Percentiles rank a stretch among this genome's conserved stretches.
Evolutionary conservation across 2,113 vertebrate genomes (phyloP).

Genomic region (Apodemus speciosus): DNA sequence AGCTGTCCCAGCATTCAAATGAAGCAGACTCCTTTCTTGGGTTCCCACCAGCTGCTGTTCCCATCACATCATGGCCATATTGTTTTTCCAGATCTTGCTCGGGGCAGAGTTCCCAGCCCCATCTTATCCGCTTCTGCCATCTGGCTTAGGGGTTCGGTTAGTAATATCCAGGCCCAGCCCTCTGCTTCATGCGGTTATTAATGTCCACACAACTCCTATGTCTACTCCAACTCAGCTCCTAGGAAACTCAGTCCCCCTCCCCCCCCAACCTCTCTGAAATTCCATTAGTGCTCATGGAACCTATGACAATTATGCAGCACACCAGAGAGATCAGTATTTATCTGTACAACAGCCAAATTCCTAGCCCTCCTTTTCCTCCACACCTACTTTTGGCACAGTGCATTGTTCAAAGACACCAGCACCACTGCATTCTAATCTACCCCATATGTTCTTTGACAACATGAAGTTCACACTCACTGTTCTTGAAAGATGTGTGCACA

Average conservation of each 20-base stretch:
- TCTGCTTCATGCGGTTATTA: background rate
- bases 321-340: background rate
- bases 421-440: background rate
- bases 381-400: background rate
- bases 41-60: background rate
- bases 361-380: background rate
- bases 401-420: background rate
- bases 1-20: background rate
- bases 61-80: background rate
- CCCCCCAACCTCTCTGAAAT: background rate
- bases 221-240: background rate
- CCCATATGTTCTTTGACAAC: background rate
- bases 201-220: background rate
- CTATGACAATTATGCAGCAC: background rate
- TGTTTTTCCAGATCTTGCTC: background rate
- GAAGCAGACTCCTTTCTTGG: background rate
- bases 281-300: background rate
- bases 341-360: background rate
- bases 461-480: background rate
- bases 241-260: background rate
- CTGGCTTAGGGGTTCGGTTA: background rate
- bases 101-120: background rate
- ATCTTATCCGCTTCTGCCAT: background rate
- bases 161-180: background rate
- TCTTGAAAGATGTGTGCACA: background rate